Percentiles rank a stretch among this genome's conserved stretches.
Evolutionary conservation across 37 sponge, comb jelly and placozoan genomes (phyloP).

Genomic region (Cladorhizidae sp.): DNA sequence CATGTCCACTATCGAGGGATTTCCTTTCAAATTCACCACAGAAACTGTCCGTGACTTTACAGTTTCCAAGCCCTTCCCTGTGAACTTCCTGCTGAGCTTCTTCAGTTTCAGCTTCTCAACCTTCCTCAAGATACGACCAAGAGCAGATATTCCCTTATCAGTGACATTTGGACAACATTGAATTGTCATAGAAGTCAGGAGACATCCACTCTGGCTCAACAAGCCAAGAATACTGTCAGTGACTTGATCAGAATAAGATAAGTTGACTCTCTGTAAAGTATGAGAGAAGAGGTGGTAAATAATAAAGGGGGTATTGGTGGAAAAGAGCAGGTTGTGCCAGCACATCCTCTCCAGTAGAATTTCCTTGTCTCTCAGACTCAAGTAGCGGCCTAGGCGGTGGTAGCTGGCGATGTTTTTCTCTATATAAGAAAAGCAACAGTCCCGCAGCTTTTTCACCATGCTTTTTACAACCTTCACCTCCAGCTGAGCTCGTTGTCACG

Average conservation of each 20-base stretch:
- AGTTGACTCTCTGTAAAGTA: constrained; percentile 55
- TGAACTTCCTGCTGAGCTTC: constrained; percentile 30
- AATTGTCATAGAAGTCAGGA: constrained; percentile 57
- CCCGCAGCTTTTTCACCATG: constrained; percentile 74
- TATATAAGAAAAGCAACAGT: constrained; percentile 64
- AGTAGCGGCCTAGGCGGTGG: constrained; percentile 47
- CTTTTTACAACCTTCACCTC: no score
- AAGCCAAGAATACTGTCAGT: constrained; percentile 61
- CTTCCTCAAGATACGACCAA: constrained; percentile 41
- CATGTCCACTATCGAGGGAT: constrained; percentile 47
- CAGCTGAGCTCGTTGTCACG: no score
- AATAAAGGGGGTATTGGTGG: constrained; percentile 38
- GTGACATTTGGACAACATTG: constrained; percentile 71
- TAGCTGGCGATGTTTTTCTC: constrained; percentile 37
- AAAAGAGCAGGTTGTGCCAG: constrained; percentile 60
- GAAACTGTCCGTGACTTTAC: constrained; percentile 31
- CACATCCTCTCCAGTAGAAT: constrained; percentile 83
- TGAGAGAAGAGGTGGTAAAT: constrained; percentile 71
- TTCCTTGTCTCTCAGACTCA: constrained; percentile 70
- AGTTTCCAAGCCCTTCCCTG: constrained; percentile 36
- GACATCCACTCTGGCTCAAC: constrained; percentile 53
- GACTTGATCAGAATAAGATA: constrained; percentile 65
- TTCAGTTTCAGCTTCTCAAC: constrained; percentile 48
- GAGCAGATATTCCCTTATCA: constrained; percentile 60
- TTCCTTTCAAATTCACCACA: constrained; percentile 36